Conservation (phyloP, 2,888 invertebrate species). For the Cheilosia impressa region DNA sequence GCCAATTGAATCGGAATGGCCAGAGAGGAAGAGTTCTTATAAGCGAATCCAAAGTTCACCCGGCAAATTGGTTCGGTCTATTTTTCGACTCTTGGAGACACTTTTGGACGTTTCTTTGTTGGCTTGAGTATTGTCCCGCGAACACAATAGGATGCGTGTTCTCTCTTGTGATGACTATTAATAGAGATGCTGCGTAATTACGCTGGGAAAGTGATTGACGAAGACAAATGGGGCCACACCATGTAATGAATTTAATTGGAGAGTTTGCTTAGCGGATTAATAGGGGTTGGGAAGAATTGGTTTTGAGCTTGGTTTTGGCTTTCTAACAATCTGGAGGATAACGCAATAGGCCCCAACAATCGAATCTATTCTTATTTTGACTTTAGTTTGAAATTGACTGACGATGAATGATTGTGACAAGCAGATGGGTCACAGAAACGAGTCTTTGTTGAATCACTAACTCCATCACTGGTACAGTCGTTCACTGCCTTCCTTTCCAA, state of each 20-base stretch:
- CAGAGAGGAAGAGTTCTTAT: slow-evolving; percentile 15
- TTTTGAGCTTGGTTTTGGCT: too few relatives aligned
- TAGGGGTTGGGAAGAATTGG: too few relatives aligned
- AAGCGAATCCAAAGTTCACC: slow-evolving; percentile 55
- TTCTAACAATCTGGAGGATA: too few relatives aligned
- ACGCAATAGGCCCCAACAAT: too few relatives aligned
- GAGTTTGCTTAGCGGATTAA: too few relatives aligned
- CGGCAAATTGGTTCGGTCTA: slow-evolving; percentile 27
- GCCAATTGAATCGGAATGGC: slow-evolving; percentile 44
- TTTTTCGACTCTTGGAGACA: slow-evolving; percentile 11
- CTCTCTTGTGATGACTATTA: neutral
- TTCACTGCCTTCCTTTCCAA: too few relatives aligned
- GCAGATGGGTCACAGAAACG: too few relatives aligned
- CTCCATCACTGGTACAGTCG: too few relatives aligned
- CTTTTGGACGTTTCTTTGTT: slow-evolving; percentile 8
- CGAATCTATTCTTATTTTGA: too few relatives aligned
- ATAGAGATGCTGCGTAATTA: slow-evolving; percentile 5
- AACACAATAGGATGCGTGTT: neutral
- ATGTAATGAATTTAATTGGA: neutral
- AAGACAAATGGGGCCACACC: slow-evolving; percentile 12
- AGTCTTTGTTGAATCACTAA: too few relatives aligned
- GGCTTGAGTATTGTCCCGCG: slow-evolving; percentile 5
- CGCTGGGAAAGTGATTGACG: neutral
- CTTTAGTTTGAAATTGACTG: too few relatives aligned
- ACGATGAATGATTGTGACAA: too few relatives aligned